phyloP scores from a whole-genome alignment of 2,113 vertebrate species.

The Camelus bactrianus region DNA sequence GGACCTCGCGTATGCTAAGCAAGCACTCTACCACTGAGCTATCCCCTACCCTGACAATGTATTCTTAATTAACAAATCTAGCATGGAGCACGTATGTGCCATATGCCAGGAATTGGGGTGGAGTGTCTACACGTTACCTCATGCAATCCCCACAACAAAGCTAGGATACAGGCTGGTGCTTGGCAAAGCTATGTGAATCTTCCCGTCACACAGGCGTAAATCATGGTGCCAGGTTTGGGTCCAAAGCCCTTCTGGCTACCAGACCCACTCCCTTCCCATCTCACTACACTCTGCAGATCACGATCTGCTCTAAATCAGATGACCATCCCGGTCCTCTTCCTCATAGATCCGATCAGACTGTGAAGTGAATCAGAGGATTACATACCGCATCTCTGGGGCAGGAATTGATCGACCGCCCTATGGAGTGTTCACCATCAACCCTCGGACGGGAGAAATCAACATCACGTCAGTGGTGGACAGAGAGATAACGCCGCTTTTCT shows the following conservation, averaged over 20 bases:
- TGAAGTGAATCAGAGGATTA: conserved; percentile 84
- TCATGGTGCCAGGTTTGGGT: not conserved
- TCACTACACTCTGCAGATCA: not conserved
- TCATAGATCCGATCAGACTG: conserved; percentile 95
- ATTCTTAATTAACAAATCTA: not conserved
- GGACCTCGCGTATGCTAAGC: too few relatives aligned
- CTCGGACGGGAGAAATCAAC: conserved; percentile 89
- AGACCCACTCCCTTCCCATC: not conserved
- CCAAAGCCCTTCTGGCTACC: not conserved
- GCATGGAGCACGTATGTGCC: not conserved
- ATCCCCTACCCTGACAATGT: not conserved
- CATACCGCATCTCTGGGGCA: conserved; percentile 90
- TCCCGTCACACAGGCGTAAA: not conserved
- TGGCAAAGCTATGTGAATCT: not conserved
- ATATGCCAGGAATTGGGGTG: not conserved
- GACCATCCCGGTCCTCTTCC: not conserved
- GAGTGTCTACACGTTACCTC: not conserved
- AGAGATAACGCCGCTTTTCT: conserved; percentile 89
- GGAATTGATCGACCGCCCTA: conserved; percentile 89
- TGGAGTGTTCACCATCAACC: conserved; percentile 88
- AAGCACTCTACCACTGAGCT: too few relatives aligned
- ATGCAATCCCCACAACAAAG: not conserved
- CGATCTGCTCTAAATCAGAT: not conserved
- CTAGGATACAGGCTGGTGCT: too few relatives aligned
- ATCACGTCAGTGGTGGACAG: conserved; percentile 92